phyloP scores from a whole-genome alignment of 2,113 vertebrate species.

The Hippolais icterina region DNA sequence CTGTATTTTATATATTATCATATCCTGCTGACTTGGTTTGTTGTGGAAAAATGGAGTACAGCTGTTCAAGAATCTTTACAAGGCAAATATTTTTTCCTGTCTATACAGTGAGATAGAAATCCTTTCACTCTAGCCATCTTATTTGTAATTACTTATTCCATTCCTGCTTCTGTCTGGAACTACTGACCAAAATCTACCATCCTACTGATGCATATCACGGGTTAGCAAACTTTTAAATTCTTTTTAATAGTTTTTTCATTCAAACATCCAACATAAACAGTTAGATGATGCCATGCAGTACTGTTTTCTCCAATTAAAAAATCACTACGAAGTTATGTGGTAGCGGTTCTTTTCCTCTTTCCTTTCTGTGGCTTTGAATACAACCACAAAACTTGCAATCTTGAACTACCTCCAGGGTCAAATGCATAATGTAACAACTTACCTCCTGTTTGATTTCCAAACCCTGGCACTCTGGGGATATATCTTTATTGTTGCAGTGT shows the following conservation, averaged over 20 bases:
- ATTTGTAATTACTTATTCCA: background rate
- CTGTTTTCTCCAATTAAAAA: background rate
- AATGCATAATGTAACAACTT: slow-evolving; percentile 69
- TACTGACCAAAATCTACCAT: background rate
- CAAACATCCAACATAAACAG: background rate
- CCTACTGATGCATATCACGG: background rate
- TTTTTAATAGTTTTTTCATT: background rate
- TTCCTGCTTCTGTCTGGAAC: background rate
- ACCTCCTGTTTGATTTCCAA: slow-evolving; percentile 74
- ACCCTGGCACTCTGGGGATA: slow-evolving; percentile 33
- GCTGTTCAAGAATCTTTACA: slow-evolving; percentile 47
- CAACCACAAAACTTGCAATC: slow-evolving; percentile 16
- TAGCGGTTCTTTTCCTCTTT: background rate
- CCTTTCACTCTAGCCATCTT: background rate
- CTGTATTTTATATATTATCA: slow-evolving; percentile 12
- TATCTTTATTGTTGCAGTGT: slow-evolving; percentile 71
- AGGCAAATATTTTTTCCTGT: slow-evolving; percentile 34
- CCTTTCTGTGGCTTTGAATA: slow-evolving; percentile 18
- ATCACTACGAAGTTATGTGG: background rate
- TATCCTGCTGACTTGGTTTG: slow-evolving; percentile 7
- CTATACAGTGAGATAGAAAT: background rate
- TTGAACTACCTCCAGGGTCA: slow-evolving; percentile 67
- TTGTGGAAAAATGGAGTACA: slow-evolving; percentile 26
- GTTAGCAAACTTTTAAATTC: background rate
- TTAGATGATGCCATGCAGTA: background rate